A percentile compares a stretch with the other conserved stretches of the same genome.
Conservation (phyloP, 2,888 invertebrate species). For the Celastrina argiolus region DNA sequence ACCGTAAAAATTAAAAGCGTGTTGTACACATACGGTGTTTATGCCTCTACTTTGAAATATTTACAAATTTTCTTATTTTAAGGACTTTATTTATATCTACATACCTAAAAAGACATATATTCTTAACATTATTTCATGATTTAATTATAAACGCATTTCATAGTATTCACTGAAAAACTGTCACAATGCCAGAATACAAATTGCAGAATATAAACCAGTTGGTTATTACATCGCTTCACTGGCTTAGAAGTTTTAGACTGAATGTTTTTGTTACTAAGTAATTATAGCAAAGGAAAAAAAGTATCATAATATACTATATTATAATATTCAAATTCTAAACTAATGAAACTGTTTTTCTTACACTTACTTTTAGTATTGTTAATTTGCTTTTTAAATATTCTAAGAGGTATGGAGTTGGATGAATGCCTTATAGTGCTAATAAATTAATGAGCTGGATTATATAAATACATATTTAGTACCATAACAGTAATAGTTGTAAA, state of each 20-base stretch:
- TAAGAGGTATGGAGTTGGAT: slow-evolving; percentile 32
- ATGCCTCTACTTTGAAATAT: background rate
- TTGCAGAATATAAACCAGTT: no score
- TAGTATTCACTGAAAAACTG: background rate
- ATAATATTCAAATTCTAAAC: background rate
- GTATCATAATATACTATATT: background rate
- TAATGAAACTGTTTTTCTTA: slow-evolving; percentile 2
- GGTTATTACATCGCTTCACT: background rate
- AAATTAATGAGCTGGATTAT: slow-evolving; percentile 60
- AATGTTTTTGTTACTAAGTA: background rate
- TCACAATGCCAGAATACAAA: background rate
- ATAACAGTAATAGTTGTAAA: no score
- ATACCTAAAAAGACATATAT: no score
- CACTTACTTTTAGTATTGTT: slow-evolving; percentile 18
- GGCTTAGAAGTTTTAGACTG: background rate
- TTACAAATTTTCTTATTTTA: background rate
- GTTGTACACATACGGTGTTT: background rate
- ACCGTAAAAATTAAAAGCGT: background rate
- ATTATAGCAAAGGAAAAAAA: background rate
- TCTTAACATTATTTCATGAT: slow-evolving; percentile 16
- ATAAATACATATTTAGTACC: no score
- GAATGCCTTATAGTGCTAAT: slow-evolving; percentile 68
- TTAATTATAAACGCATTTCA: slow-evolving; percentile 3
- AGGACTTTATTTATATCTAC: no score
- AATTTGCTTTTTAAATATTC: slow-evolving; percentile 12